These are phyloP conservation scores for Notospermus geniculatus DNA, from an alignment of 1,140 invertebrate genomes.

Conservation along the genomic window DNA sequence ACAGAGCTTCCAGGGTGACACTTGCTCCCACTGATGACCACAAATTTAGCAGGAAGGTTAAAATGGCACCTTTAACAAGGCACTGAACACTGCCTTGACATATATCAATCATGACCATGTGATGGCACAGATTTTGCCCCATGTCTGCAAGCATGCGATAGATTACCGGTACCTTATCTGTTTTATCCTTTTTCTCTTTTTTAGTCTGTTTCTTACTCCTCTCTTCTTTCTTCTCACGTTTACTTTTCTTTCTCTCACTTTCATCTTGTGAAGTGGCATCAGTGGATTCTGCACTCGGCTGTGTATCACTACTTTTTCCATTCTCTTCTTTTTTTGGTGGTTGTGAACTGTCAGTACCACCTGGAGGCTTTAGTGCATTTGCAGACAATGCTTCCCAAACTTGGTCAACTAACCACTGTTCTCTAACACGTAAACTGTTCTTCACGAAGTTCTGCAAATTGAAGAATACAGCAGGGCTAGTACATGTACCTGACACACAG, in stretches of 20 bases:
- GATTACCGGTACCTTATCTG: slow-evolving; percentile 19
- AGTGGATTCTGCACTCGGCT: neutral
- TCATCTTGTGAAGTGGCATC: slow-evolving; percentile 8
- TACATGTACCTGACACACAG: neutral
- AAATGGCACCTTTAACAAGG: too few species aligned
- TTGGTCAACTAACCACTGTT: slow-evolving; percentile 32
- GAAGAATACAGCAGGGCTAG: slow-evolving; percentile 8
- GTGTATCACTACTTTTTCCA: neutral
- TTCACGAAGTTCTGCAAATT: slow-evolving; percentile 55
- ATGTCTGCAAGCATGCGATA: too few species aligned
- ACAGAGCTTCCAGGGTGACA: too few species aligned
- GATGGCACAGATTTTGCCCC: too few species aligned
- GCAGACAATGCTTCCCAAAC: slow-evolving; percentile 42
- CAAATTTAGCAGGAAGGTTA: too few species aligned
- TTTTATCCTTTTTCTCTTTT: slow-evolving; percentile 21
- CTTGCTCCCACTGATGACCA: too few species aligned
- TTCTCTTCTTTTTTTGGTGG: neutral
- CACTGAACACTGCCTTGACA: too few species aligned
- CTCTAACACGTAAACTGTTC: slow-evolving; percentile 48
- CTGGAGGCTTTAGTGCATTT: slow-evolving; percentile 3
- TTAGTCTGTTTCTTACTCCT: slow-evolving; percentile 16
- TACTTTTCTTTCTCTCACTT: slow-evolving; percentile 26
- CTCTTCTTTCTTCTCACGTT: slow-evolving; percentile 22
- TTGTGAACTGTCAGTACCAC: neutral
- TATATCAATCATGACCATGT: too few species aligned